Evolutionary conservation across 2,113 vertebrate genomes (phyloP), one percentile per base, ranked within the genome.

Genomic region (Cygnus buccinator): DNA sequence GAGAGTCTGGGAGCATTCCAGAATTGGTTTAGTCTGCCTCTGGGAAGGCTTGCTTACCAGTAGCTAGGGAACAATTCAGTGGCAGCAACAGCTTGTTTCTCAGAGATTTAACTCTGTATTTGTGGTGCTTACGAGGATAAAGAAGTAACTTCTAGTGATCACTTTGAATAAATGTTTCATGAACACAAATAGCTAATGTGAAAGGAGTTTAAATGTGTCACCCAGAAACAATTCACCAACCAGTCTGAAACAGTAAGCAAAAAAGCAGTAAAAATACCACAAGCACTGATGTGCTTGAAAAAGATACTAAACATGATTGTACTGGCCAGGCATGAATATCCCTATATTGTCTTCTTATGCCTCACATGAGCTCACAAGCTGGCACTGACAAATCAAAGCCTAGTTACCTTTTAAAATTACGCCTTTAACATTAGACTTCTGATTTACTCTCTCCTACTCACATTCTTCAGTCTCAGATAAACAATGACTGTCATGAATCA

Each of bases 71-170:
- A 68, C 54, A 48, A 89, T 90, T 87, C 81, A 57, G 61, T 29
- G 57, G 61, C 79, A 95, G 63, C 84, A 88, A 52, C 87, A 94
- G 63, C 85, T 94, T 92, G 75, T 91, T 95, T 90, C 78, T 90
- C 75, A 37, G 26, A 85, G 91, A 88, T 91, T 85, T 77, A 95
- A 84, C 89, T 90, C 73, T 16, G 18, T 55, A 22, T 70, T 87
- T 52, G 33, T 90, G 63, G 59, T 58, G 55, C 54, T 93, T 80
- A n/a, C 37, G 80, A 84, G 87, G 67, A 70, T 55, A 52, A 83
- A 85, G 85, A 93, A 93, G 62, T 63, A 55, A 61, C 68, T 92
- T 86, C 86, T 96, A 68, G 71, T 67, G 68, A 92, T 95, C 76
- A 41, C 72, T 92, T 85, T 33, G 75, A 87, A 89, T 94, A 70